A percentile compares a stretch with the other conserved stretches of the same genome.
Conservation (phyloP, 2,797 vertebrate genomes). For the Hafferia zeledoni region DNA sequence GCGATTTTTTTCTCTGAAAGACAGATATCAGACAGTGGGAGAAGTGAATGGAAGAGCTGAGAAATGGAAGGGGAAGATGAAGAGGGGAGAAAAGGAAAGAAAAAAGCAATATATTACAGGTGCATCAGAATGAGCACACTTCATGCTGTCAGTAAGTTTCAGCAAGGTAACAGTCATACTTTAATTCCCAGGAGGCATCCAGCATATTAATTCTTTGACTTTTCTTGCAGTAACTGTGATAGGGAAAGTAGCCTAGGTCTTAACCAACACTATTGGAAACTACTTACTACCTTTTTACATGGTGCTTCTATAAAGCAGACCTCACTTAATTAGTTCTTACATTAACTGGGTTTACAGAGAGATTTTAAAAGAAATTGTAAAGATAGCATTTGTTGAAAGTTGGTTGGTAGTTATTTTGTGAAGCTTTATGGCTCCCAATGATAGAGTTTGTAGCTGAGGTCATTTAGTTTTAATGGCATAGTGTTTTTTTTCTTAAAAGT, state of each 20-base stretch:
- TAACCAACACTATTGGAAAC: slow-evolving; percentile 31
- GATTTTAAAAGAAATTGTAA: slow-evolving; percentile 52
- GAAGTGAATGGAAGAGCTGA: background rate
- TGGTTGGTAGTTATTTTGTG: slow-evolving; percentile 5
- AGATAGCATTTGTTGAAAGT: slow-evolving; percentile 40
- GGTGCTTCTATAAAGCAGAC: slow-evolving; percentile 17
- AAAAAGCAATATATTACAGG: background rate
- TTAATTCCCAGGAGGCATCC: background rate
- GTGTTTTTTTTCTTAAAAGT: slow-evolving; percentile 40
- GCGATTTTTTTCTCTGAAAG: background rate
- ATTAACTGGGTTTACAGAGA: slow-evolving; percentile 44
- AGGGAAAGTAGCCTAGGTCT: slow-evolving; percentile 9
- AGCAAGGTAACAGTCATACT: background rate
- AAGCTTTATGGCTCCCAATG: slow-evolving; percentile 44
- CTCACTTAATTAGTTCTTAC: slow-evolving; percentile 54
- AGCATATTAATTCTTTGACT: background rate
- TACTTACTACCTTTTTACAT: slow-evolving; percentile 14
- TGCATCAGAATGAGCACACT: background rate
- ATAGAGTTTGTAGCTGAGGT: slow-evolving; percentile 39
- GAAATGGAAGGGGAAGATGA: background rate
- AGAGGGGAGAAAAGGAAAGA: background rate
- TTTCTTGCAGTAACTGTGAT: background rate
- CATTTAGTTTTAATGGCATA: slow-evolving; percentile 39
- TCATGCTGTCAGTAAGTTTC: background rate
- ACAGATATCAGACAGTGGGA: background rate